Percentiles rank a stretch among this genome's conserved stretches.
phyloP scores from a whole-genome alignment of 2,113 vertebrate species.

The Gasterosteus nipponicus region DNA sequence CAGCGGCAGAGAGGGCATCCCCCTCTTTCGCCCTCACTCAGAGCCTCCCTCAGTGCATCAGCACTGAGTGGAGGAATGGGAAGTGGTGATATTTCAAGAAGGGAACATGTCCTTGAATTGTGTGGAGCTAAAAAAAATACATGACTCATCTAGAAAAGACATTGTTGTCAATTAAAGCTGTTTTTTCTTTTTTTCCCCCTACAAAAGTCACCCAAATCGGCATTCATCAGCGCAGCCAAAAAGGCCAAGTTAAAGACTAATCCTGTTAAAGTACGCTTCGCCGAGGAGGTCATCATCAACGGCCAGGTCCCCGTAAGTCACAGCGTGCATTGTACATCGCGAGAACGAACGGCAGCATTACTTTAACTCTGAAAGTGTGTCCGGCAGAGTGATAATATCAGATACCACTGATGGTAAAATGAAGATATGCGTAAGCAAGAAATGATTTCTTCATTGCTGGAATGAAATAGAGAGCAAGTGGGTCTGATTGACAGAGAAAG shows the following conservation, averaged over 20 bases:
- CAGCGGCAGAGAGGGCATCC: constrained; percentile 17
- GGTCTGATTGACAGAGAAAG: constrained; percentile 29
- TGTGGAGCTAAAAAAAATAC: constrained; percentile 6
- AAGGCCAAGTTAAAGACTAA: constrained; percentile 99
- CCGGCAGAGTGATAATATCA: constrained; percentile 7
- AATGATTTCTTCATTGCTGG: neutral
- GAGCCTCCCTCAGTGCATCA: constrained; percentile 43
- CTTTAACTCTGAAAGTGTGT: constrained; percentile 8
- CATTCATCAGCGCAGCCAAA: constrained; percentile 99
- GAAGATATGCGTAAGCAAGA: constrained; percentile 1
- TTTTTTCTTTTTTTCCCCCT: constrained; percentile 45
- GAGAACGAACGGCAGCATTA: constrained; percentile 11
- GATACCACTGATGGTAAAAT: constrained; percentile 13
- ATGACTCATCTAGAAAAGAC: constrained; percentile 36
- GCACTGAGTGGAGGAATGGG: constrained; percentile 24
- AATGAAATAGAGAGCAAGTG: constrained; percentile 3
- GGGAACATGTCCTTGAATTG: constrained; percentile 41
- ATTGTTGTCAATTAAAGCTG: constrained; percentile 44
- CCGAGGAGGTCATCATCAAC: constrained; percentile 98
- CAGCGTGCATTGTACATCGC: constrained; percentile 26
- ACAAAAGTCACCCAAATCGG: constrained; percentile 95
- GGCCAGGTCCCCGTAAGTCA: constrained; percentile 96
- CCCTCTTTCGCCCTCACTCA: constrained; percentile 18
- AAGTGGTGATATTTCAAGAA: constrained; percentile 40
- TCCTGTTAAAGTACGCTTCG: constrained; percentile 97